Evolutionary conservation across 2,888 invertebrate species (phyloP).

Genomic region (Orgyia antiqua): DNA sequence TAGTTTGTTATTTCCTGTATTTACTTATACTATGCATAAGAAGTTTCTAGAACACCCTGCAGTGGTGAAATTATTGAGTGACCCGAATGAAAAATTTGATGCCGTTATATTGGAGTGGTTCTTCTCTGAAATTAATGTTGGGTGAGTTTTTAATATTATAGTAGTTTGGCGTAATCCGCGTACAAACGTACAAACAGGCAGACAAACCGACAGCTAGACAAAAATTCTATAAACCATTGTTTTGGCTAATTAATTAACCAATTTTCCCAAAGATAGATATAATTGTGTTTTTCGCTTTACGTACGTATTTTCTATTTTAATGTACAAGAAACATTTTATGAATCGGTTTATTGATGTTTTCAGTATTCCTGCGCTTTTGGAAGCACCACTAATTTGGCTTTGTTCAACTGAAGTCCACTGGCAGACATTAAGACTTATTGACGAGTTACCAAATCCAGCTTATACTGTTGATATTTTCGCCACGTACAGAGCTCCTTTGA

Average conservation of each 20-base stretch:
- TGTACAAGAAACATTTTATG: too few relatives aligned
- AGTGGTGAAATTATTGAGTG: conserved; percentile 32
- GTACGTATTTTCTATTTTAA: too few relatives aligned
- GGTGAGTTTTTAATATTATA: conserved; percentile 24
- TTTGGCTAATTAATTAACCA: too few relatives aligned
- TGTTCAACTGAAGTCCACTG: conserved; percentile 51
- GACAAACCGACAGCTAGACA: too few relatives aligned
- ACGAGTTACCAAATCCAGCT: conserved; percentile 49
- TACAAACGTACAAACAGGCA: too few relatives aligned
- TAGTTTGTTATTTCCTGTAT: conserved; percentile 29
- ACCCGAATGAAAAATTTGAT: conserved; percentile 46
- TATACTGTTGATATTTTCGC: conserved; percentile 47
- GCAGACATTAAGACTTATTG: conserved; percentile 40
- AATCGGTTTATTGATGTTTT: conserved; percentile 6
- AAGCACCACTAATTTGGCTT: conserved; percentile 53
- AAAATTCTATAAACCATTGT: too few relatives aligned
- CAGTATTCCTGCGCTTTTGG: conserved; percentile 47
- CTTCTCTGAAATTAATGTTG: conserved; percentile 33
- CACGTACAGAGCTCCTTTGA: conserved; percentile 31
- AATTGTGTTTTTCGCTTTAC: too few relatives aligned
- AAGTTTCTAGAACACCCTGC: conserved; percentile 28
- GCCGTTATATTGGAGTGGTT: conserved; percentile 52
- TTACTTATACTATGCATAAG: conserved; percentile 30
- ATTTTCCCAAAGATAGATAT: too few relatives aligned
- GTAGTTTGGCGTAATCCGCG: too few relatives aligned